Percentiles rank a stretch among this genome's conserved stretches.
phyloP scores from a whole-genome alignment of 2,888 invertebrate genomes.

The Lasioglossum marginatum region DNA sequence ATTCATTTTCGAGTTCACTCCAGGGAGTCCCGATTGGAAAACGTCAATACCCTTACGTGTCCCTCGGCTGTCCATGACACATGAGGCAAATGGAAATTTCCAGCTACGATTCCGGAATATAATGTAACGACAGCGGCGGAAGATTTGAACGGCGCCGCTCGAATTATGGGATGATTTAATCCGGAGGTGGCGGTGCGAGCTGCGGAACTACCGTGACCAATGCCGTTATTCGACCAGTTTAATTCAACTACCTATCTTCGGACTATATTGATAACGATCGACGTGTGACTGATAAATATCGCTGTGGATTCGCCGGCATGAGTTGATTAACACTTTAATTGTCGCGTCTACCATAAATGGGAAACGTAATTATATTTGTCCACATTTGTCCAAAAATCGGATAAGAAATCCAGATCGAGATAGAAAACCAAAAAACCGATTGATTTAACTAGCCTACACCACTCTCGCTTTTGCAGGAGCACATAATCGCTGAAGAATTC shows the following conservation, averaged over 20 bases:
- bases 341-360: background rate
- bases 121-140: slow-evolving; percentile 32
- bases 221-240: slow-evolving; percentile 55
- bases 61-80: background rate
- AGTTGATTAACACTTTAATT: background rate
- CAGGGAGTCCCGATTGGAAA: background rate
- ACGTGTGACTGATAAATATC: slow-evolving; percentile 29
- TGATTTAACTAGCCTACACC: background rate
- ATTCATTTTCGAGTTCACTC: slow-evolving; percentile 3
- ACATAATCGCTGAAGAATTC: slow-evolving; percentile 47
- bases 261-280: slow-evolving; percentile 32
- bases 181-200: slow-evolving; percentile 59
- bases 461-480: too few relatives aligned
- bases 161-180: slow-evolving; percentile 68
- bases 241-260: slow-evolving; percentile 49
- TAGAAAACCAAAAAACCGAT: background rate
- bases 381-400: too few relatives aligned
- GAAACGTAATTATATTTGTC: background rate
- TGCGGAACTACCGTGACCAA: slow-evolving; percentile 63
- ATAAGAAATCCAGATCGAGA: background rate
- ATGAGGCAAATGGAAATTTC: slow-evolving; percentile 32
- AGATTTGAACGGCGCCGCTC: slow-evolving; percentile 43
- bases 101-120: slow-evolving; percentile 24
- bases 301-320: background rate
- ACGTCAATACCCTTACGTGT: slow-evolving; percentile 24